Evolutionary conservation across 1,140 invertebrate species (phyloP).

Genomic region (Tribolium madens): DNA sequence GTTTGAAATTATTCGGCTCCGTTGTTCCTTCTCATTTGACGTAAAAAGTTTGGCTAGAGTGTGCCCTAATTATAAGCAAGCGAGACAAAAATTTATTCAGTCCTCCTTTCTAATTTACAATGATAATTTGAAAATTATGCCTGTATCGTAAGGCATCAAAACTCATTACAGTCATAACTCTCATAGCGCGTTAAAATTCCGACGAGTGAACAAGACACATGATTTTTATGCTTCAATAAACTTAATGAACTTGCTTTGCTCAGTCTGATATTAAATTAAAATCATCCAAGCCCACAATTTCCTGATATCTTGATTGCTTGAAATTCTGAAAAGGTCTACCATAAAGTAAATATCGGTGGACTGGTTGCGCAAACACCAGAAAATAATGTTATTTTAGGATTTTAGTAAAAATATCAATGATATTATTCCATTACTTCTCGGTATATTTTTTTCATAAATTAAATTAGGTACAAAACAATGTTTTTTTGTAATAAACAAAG

Average conservation of each 20-base stretch:
- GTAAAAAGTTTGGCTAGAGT: neutral
- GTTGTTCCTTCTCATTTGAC: neutral
- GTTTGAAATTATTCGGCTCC: neutral
- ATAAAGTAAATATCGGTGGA: neutral
- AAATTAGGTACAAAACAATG: too few species aligned
- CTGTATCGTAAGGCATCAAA: too few species aligned
- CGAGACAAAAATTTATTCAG: neutral
- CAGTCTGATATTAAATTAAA: slow-evolving; percentile 27
- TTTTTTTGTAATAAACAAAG: neutral
- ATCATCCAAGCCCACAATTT: slow-evolving; percentile 12
- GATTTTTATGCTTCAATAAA: slow-evolving; percentile 33
- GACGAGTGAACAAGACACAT: slow-evolving; percentile 11
- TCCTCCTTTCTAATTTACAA: slow-evolving; percentile 7
- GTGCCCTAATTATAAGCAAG: neutral
- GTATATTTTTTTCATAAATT: neutral
- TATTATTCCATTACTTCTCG: neutral
- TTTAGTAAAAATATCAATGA: neutral
- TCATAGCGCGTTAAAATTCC: slow-evolving; percentile 6
- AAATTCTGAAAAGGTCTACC: neutral
- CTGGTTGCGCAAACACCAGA: neutral
- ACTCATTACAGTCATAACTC: too few species aligned
- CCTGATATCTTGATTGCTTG: slow-evolving; percentile 19
- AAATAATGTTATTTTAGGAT: neutral
- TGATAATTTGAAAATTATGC: slow-evolving; percentile 15
- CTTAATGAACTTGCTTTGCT: slow-evolving; percentile 27